Percentiles rank a stretch among this genome's conserved stretches.
These are phyloP conservation scores for Atherinosoma microstoma DNA, from an alignment of 2,797 vertebrate genomes.

Conservation along the genomic window DNA sequence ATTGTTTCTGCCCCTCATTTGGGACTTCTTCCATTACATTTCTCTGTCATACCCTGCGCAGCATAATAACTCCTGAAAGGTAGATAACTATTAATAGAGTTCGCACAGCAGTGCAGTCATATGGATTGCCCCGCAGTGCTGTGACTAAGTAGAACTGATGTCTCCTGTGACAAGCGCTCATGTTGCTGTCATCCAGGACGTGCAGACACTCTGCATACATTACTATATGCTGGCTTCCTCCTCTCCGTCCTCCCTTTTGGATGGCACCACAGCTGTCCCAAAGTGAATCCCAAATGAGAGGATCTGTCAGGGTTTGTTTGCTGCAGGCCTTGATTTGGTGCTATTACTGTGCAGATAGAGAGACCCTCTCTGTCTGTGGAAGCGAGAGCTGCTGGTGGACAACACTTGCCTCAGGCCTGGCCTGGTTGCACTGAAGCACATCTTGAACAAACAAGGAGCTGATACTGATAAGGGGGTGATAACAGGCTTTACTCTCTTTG, in stretches of 20 bases:
- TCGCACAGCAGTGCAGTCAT: slow-evolving; percentile 79
- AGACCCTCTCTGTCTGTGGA: slow-evolving; percentile 56
- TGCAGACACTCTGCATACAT: slow-evolving; percentile 81
- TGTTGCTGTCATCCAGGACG: slow-evolving; percentile 82
- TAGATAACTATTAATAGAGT: slow-evolving; percentile 87
- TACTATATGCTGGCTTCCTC: slow-evolving; percentile 71
- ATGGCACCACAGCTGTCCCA: slow-evolving; percentile 80
- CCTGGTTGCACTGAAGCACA: slow-evolving; percentile 56
- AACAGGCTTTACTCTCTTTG: slow-evolving; percentile 46
- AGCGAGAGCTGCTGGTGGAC: slow-evolving; percentile 68
- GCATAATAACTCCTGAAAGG: slow-evolving; percentile 84
- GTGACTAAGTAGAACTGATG: slow-evolving; percentile 86
- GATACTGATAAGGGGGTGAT: slow-evolving; percentile 51
- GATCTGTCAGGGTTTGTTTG: slow-evolving; percentile 82
- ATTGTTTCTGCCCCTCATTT: slow-evolving; percentile 65
- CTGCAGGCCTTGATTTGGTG: slow-evolving; percentile 78
- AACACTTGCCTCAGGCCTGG: slow-evolving; percentile 67
- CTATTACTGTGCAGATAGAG: slow-evolving; percentile 76
- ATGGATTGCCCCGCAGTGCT: slow-evolving; percentile 78
- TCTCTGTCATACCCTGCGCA: slow-evolving; percentile 75
- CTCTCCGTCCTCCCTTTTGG: slow-evolving; percentile 65
- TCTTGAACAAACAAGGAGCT: slow-evolving; percentile 67
- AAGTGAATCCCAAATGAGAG: slow-evolving; percentile 81
- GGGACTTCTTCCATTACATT: slow-evolving; percentile 74
- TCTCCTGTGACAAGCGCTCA: slow-evolving; percentile 81